These are phyloP conservation scores for Acanthosepion esculentum DNA, from an alignment of 2,888 invertebrate species.

Conservation along the genomic window DNA sequence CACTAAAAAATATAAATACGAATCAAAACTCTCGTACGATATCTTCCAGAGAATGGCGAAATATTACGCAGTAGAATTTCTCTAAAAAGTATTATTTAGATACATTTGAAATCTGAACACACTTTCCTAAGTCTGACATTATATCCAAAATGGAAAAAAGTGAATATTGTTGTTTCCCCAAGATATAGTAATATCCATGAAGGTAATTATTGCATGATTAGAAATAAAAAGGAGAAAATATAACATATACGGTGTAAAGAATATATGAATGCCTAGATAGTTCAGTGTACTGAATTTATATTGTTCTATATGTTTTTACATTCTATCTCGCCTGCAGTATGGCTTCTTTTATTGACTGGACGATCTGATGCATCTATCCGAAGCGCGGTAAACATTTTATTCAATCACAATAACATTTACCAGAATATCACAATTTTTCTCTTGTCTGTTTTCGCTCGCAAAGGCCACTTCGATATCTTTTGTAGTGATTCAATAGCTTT, in stretches of 20 bases:
- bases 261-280: background rate
- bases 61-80: too few relatives aligned
- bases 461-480: conserved; percentile 14
- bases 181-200: too few relatives aligned
- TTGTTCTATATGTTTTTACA: background rate
- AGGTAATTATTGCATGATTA: too few relatives aligned
- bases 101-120: too few relatives aligned
- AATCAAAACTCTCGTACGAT: too few relatives aligned
- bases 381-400: background rate
- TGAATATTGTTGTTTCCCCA: too few relatives aligned
- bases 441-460: background rate
- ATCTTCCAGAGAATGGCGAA: too few relatives aligned
- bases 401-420: background rate
- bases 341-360: background rate
- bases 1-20: too few relatives aligned
- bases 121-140: too few relatives aligned
- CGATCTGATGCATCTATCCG: background rate
- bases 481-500: background rate
- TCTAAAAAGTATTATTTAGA: too few relatives aligned
- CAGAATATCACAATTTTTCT: background rate
- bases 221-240: background rate
- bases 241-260: background rate
- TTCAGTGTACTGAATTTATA: background rate
- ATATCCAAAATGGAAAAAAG: too few relatives aligned
- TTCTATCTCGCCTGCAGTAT: background rate